phyloP scores from a whole-genome alignment of 1,140 invertebrate genomes.

The Eriocheir sinensis region DNA sequence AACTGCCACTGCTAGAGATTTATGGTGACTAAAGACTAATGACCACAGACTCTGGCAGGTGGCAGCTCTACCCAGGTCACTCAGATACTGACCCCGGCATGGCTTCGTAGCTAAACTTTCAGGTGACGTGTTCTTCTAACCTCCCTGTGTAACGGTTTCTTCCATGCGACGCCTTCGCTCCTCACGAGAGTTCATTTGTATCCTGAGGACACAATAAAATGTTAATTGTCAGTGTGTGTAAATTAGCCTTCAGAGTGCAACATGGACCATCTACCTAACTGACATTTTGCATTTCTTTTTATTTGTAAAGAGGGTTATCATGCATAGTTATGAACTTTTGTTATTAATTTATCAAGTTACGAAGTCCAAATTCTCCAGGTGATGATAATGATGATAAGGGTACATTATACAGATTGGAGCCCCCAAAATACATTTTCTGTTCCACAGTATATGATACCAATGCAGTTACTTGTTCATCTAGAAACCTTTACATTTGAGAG shows the following conservation, averaged over 20 bases:
- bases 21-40: not conserved
- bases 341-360: too few species aligned
- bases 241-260: constrained; percentile 20
- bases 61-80: constrained; percentile 45
- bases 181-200: constrained; percentile 75
- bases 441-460: too few species aligned
- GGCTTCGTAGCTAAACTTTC: constrained; percentile 75
- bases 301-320: too few species aligned
- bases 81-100: constrained; percentile 67
- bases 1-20: constrained; percentile 16
- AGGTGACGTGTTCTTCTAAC: constrained; percentile 75
- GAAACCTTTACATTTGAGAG: too few species aligned
- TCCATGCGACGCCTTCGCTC: constrained; percentile 75
- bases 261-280: not conserved
- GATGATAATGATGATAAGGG: too few species aligned
- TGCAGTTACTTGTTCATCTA: too few species aligned
- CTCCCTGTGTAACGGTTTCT: constrained; percentile 77
- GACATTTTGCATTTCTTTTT: too few species aligned
- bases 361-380: too few species aligned
- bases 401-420: too few species aligned
- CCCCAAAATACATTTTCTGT: too few species aligned
- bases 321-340: too few species aligned
- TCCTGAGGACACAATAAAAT: constrained; percentile 75
- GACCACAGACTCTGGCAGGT: not conserved
- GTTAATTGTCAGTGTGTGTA: constrained; percentile 54